These are phyloP conservation scores for Zaprionus vittiger DNA, from an alignment of 1,140 invertebrate genomes.

Conservation along the genomic window DNA sequence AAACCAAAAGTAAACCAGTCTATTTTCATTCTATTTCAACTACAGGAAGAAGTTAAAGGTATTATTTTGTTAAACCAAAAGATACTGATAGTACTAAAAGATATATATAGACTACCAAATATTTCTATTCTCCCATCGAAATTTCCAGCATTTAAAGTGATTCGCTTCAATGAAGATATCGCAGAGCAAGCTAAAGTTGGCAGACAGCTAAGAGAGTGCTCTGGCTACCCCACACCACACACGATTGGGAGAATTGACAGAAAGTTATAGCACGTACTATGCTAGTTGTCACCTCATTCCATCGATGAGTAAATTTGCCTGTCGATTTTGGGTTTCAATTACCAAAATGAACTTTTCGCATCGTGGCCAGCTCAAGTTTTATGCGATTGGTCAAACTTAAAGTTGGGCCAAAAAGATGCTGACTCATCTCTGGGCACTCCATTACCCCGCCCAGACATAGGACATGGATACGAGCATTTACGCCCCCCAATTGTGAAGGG, in stretches of 20 bases:
- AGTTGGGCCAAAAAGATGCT: constrained; percentile 34
- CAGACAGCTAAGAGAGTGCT: neutral
- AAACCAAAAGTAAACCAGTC: too few relatives aligned
- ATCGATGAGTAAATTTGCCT: constrained; percentile 16
- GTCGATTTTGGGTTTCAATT: constrained; percentile 24
- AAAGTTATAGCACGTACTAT: neutral
- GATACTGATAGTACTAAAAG: too few relatives aligned
- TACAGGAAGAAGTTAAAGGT: too few relatives aligned
- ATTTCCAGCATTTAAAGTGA: neutral
- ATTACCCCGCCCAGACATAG: constrained; percentile 51
- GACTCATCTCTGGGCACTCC: constrained; percentile 53
- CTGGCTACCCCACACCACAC: neutral
- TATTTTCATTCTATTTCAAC: too few relatives aligned
- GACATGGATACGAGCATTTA: constrained; percentile 21
- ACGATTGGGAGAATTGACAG: neutral
- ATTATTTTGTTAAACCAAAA: too few relatives aligned
- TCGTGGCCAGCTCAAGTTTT: constrained; percentile 2
- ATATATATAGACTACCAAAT: too few relatives aligned
- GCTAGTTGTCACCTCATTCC: neutral
- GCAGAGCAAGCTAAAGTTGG: neutral
- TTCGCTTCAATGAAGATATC: too few relatives aligned
- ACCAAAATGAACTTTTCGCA: constrained; percentile 11
- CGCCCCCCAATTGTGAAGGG: neutral
- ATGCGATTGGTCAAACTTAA: constrained; percentile 23
- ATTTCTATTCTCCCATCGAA: too few relatives aligned